Percentiles rank a stretch among this genome's conserved stretches.
phyloP scores from a whole-genome alignment of 2,113 vertebrate species.

The Peromyscus californicus region DNA sequence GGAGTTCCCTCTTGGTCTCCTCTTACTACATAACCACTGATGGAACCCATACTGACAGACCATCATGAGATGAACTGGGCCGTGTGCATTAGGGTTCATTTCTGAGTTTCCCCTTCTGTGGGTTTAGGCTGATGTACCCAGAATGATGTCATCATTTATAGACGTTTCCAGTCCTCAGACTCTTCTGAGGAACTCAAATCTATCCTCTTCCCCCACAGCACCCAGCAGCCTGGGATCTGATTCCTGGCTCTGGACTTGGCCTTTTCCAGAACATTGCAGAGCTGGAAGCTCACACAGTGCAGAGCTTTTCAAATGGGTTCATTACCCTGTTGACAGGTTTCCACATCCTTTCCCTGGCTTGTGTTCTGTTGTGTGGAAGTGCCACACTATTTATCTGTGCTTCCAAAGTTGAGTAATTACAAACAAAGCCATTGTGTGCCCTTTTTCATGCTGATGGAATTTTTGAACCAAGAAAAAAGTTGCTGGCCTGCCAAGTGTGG shows the following conservation, averaged over 20 bases:
- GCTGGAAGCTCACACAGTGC: rapidly evolving
- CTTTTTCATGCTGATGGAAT: not conserved
- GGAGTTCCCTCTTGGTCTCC: not conserved
- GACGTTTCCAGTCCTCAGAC: not conserved
- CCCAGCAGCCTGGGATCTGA: not conserved
- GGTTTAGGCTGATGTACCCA: not conserved
- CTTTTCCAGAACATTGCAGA: not conserved
- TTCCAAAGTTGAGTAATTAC: not conserved
- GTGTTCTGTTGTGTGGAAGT: not conserved
- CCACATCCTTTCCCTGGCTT: not conserved
- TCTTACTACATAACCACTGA: no score
- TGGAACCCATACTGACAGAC: rapidly evolving
- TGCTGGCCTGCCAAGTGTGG: no score
- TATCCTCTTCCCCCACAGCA: no score
- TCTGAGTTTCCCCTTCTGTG: not conserved
- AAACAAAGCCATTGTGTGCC: not conserved
- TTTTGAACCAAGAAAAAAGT: not conserved
- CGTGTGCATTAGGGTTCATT: not conserved
- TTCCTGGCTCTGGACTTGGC: not conserved
- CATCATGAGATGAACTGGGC: not conserved
- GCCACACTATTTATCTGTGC: not conserved
- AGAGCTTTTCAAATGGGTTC: not conserved
- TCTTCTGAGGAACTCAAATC: no score
- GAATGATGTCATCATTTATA: no score
- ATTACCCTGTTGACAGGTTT: no score